Base-by-base conservation (phyloP, 2,888 invertebrate genomes). In the Ennomos quercinarius region DNA sequence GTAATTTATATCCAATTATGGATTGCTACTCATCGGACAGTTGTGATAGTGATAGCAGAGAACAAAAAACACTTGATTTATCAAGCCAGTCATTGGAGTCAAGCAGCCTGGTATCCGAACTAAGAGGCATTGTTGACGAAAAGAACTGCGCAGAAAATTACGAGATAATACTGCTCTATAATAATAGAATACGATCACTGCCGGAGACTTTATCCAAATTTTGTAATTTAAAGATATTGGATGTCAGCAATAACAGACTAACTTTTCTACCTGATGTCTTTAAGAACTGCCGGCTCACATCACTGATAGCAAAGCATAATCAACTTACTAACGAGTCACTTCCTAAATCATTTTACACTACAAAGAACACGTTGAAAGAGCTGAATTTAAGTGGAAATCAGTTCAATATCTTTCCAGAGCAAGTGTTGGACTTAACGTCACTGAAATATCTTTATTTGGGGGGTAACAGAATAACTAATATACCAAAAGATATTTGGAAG, bases 371-470 rank as follows among this genome's bases (percentile, higher is more conserved):
- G 2, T 89, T 99, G 27, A 95, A 96, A 76, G 98, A 98, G 80
- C 86, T 99, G n/a, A 99, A 99, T 91, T 92, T 99, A 38, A 98
- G 98, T 87, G 99, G 99, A 9, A 99, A 99, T 86, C 92, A 94
- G 62, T 88, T 99, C 53, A 95, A 94, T 35, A 92, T 94, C 48
- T 96, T 99, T 78, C 99, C 99, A 0, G 95, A 96, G 73, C 98
- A 98, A 89, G 91, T 99, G 54, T 93, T 98, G 65, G 96, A 98
- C 66, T 87, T 98, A 70, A 82, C 90, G 27, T 94, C 94, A 51
- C 93, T 99, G 45, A 96, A 95, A 83, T 97, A 96, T 82, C 94
- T 99, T 35, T 98, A 99, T 86, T 90, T 99, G 70, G 99, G 99
- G 39, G 97, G 96, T 38, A 99, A 99, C 89, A 93, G 93, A 68